A percentile compares a stretch with the other conserved stretches of the same genome.
phyloP scores from a whole-genome alignment of 2,888 invertebrate species.

The Dynastes tityus region DNA sequence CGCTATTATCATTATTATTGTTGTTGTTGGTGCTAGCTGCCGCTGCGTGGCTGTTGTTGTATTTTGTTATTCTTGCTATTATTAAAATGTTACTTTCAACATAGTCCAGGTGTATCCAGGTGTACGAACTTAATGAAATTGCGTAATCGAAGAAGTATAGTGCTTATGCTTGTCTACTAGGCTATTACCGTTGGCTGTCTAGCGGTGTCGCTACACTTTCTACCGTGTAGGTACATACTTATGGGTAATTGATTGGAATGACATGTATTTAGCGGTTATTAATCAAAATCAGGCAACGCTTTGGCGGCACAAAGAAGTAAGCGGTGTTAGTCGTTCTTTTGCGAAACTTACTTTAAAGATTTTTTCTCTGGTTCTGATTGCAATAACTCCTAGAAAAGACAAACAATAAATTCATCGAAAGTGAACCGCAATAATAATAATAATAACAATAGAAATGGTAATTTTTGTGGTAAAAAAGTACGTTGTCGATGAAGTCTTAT shows the following conservation, averaged over 20 bases:
- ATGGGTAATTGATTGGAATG: constrained; percentile 11
- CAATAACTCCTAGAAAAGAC: too few species aligned
- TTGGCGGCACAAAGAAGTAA: too few species aligned
- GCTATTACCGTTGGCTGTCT: constrained; percentile 17
- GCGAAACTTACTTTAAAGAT: too few species aligned
- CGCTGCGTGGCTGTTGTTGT: constrained; percentile 32
- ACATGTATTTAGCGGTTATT: constrained; percentile 31
- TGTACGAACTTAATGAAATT: constrained; percentile 48
- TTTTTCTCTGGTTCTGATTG: too few species aligned
- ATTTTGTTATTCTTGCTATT: constrained; percentile 17
- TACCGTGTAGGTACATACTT: constrained; percentile 1
- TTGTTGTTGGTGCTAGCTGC: constrained; percentile 11
- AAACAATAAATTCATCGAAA: too few species aligned
- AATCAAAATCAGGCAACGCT: constrained; percentile 23
- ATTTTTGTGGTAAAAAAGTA: too few species aligned
- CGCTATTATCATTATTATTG: constrained; percentile 31
- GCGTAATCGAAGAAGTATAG: constrained; percentile 40
- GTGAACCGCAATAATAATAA: too few species aligned
- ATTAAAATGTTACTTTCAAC: constrained; percentile 57
- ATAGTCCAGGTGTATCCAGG: constrained; percentile 57
- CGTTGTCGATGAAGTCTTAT: too few species aligned
- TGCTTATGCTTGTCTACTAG: not conserved
- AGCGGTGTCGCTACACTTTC: constrained; percentile 8
- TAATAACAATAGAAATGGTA: too few species aligned
- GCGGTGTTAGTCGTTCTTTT: too few species aligned